Evolutionary conservation across 2,113 vertebrate genomes (phyloP).

Genomic region (Colaptes auratus): DNA sequence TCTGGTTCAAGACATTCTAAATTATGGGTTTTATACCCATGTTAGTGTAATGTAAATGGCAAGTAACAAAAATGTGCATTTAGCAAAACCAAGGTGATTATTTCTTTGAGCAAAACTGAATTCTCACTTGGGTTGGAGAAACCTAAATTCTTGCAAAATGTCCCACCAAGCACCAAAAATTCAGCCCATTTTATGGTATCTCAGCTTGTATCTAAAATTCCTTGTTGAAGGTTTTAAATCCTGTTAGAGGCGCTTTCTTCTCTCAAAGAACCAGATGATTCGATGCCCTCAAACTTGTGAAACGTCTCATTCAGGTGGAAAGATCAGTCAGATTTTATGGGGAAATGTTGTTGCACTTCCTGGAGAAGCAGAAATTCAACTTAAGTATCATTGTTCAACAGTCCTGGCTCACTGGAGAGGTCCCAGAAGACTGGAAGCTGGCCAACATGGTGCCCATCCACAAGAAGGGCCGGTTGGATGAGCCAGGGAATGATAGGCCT

Average conservation of each 20-base stretch:
- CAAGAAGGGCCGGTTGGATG: too few species aligned
- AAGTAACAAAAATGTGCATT: not conserved
- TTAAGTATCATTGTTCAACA: too few species aligned
- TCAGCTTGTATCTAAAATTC: not conserved
- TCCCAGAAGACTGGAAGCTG: too few species aligned
- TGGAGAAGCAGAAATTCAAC: not conserved
- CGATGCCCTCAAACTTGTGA: not conserved
- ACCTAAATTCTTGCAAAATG: not conserved
- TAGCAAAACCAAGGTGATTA: not conserved
- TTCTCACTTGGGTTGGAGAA: not conserved
- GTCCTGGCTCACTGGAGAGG: too few species aligned
- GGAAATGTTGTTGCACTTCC: not conserved
- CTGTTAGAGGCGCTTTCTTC: not conserved
- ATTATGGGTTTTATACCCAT: not conserved
- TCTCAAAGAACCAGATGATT: not conserved
- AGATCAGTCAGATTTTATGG: not conserved
- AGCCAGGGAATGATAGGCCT: too few species aligned
- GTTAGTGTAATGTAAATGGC: not conserved
- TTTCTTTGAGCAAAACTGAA: not conserved
- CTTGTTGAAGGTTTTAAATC: not conserved
- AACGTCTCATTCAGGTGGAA: not conserved
- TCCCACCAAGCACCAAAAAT: not conserved
- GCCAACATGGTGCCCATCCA: too few species aligned
- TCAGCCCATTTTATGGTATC: not conserved
- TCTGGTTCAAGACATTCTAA: not conserved